phyloP scores from a whole-genome alignment of 2,113 vertebrate genomes.

The Takifugu bimaculatus region DNA sequence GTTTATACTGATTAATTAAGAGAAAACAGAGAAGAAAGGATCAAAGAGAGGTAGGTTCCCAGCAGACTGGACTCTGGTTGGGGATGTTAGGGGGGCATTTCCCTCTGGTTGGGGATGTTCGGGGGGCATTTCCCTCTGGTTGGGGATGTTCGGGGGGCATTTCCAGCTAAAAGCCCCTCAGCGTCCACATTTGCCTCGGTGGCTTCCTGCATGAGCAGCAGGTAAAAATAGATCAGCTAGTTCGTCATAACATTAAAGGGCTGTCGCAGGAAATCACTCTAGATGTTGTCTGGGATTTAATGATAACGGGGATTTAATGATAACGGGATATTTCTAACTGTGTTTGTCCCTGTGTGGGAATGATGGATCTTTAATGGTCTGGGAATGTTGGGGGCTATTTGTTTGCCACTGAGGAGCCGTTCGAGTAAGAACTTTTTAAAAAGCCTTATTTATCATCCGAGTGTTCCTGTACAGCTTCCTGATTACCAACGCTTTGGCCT shows the following conservation, averaged over 20 bases:
- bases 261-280: conserved; percentile 20
- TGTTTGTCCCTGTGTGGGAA: conserved; percentile 18
- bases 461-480: conserved; percentile 7
- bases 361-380: conserved; percentile 35
- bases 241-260: conserved; percentile 47
- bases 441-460: conserved; percentile 30
- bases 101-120: no score
- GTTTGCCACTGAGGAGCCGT: conserved; percentile 14
- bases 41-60: no score
- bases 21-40: not conserved
- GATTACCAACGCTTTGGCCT: not conserved
- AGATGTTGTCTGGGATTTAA: not conserved
- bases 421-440: conserved; percentile 30
- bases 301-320: not conserved
- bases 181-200: conserved; percentile 42
- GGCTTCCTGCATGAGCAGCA: conserved; percentile 18
- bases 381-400: conserved; percentile 18
- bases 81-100: no score
- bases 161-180: conserved; percentile 2
- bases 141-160: not conserved
- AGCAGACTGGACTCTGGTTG: conserved; percentile 13
- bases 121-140: not conserved
- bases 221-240: conserved; percentile 41
- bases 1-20: no score
- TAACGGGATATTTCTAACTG: conserved; percentile 17